Evolutionary conservation across 1,140 invertebrate species (phyloP).

Genomic region (roundworm (Caenorhabditis elegans)): WBcel235 BX284605.5:16801501-16802000

Average conservation of each 20-base stretch:
- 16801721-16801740: neutral
- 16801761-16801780: neutral
- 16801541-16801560: slow-evolving; percentile 98
- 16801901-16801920: too few relatives aligned
- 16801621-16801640: slow-evolving; percentile 48
- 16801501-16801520: slow-evolving; percentile 61
- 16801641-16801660: slow-evolving; percentile 9
- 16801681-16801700: neutral
- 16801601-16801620: slow-evolving; percentile 82
- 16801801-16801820: neutral
- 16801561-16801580: slow-evolving; percentile 87
- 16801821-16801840: neutral
- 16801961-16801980: too few relatives aligned
- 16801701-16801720: neutral
- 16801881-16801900: too few relatives aligned
- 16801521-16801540: slow-evolving; percentile 90
- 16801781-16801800: neutral
- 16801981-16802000: too few relatives aligned
- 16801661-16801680: neutral
- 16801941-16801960: too few relatives aligned
- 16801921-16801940: too few relatives aligned
- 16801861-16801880: too few relatives aligned
- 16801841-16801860: neutral
- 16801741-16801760: slow-evolving; percentile 2
- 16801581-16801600: slow-evolving; percentile 89